Base-by-base conservation (phyloP, 1,140 invertebrate species). In the Brachionus rotundiformis region DNA sequence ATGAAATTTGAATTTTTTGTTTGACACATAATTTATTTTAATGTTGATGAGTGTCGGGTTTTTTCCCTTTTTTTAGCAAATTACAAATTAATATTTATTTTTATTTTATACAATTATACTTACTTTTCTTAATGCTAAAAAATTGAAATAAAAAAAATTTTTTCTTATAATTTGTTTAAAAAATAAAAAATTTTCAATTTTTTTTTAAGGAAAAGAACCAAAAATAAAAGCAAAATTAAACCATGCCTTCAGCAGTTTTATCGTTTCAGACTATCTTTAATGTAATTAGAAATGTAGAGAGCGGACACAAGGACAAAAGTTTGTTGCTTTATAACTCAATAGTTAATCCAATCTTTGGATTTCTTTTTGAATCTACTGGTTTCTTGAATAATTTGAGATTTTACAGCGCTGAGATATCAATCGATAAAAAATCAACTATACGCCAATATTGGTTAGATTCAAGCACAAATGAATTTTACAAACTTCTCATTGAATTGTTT, bases 291-390 rank as follows among this genome's bases (percentile, higher is more conserved):
- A 75, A 75, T 1, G 36, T 75, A n/a, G 71, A 47, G 39, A 75
- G n/a, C 13, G 19, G 10, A 47, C 27, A 41, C 41, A 16, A 3
- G 5, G 71, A 33, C 7, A 29, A 75, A 16, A 41, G 36, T 19
- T 10, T 33, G 13, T 33, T 75, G 10, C 16, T 75, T 4, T 39
- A 75, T n/a, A 75, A 75, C 27, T 77, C 73, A 29, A 77, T 77
- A 7, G 19, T 77, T 23, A 77, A 77, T 77, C 73, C 73, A n/a
- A 19, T 77, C 0, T 77, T 77, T 77, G 73, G 73, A 49, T 77
- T 44, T 77, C 39, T 77, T 2, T 47, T 44, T 77, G 39, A 77
- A n/a, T 77, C 73, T 77, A 77, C 73, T 29, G 73, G 73, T 6
- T n/a, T 47, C 7, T 77, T 77, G 29, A 47, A 47, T 41, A 77